A percentile compares a stretch with the other conserved stretches of the same genome.
Evolutionary conservation across 2,113 vertebrate species (phyloP).

Genomic region (Anas platyrhynchos): DNA sequence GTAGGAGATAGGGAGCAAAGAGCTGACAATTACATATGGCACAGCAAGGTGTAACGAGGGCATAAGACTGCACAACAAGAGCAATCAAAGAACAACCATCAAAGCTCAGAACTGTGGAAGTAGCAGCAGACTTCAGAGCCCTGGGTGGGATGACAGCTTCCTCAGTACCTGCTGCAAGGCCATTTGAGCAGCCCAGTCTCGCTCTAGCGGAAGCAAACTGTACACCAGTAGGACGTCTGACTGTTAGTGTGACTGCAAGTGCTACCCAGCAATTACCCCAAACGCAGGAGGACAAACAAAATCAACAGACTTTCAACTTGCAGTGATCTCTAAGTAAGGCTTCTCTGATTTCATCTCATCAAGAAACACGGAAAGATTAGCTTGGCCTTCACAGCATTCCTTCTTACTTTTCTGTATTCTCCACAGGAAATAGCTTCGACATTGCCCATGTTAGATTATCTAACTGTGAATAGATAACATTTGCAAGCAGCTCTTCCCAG

Average conservation of each 20-base stretch:
- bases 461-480: not conserved
- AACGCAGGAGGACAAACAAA: not conserved
- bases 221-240: not conserved
- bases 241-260: accelerated
- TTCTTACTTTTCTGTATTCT: not conserved
- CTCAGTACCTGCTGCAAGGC: not conserved
- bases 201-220: accelerated
- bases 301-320: not conserved
- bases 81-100: not conserved
- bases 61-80: not conserved
- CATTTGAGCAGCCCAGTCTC: not conserved
- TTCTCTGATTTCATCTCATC: not conserved
- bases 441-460: not conserved
- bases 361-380: not conserved
- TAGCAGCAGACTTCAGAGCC: not conserved
- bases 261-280: not conserved
- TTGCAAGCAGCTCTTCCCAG: not conserved
- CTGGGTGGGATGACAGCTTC: not conserved
- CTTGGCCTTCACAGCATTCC: not conserved
- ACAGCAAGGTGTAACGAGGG: accelerated
- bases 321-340: not conserved
- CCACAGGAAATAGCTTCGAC: not conserved
- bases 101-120: not conserved
- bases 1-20: not conserved
- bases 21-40: not conserved